Evolutionary conservation across 2,113 vertebrate genomes (phyloP).

Genomic region (Morone chrysops): DNA sequence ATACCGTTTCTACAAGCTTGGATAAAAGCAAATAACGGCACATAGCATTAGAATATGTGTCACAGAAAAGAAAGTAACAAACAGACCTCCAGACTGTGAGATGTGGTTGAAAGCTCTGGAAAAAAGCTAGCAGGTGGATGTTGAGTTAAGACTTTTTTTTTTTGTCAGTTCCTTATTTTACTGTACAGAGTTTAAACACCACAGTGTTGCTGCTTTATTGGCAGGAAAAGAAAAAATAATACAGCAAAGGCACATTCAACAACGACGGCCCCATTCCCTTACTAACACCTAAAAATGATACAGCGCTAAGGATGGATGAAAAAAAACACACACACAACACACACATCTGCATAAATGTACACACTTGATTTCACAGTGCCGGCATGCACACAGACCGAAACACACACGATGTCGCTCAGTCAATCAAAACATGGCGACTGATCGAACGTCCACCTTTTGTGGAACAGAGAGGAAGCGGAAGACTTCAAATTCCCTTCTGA

Average conservation of each 20-base stretch:
- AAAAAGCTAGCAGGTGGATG: neutral
- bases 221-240: slow-evolving; percentile 45
- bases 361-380: neutral
- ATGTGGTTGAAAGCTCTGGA: neutral
- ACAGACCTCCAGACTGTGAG: neutral
- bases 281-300: slow-evolving; percentile 21
- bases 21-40: neutral
- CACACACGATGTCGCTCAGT: neutral
- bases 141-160: neutral
- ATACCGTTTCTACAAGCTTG: no score
- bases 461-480: slow-evolving; percentile 6
- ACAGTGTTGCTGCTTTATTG: slow-evolving; percentile 16
- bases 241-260: slow-evolving; percentile 72
- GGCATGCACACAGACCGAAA: slow-evolving; percentile 9
- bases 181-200: slow-evolving; percentile 37
- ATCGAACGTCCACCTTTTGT: neutral
- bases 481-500: slow-evolving; percentile 31
- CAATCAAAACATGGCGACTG: slow-evolving; percentile 1
- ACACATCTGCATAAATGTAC: slow-evolving; percentile 16
- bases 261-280: slow-evolving; percentile 37
- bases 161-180: neutral
- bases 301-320: neutral
- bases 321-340: slow-evolving; percentile 3
- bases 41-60: neutral
- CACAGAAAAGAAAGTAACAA: neutral